Conservation (phyloP, 2,113 vertebrate genomes). For the Antigone vipio region DNA sequence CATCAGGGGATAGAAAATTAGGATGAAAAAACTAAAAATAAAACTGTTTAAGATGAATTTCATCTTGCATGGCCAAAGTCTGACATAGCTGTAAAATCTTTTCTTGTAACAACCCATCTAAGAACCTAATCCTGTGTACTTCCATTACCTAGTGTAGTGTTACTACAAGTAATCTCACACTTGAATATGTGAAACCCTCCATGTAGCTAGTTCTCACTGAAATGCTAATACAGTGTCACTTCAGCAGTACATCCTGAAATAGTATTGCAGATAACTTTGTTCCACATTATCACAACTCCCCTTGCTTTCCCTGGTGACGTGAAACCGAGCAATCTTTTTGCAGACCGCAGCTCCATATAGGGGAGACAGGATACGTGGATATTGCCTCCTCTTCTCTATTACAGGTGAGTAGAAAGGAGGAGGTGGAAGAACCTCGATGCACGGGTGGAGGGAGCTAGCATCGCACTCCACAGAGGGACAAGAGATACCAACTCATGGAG, state of each 20-base stretch:
- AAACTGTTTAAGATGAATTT: background rate
- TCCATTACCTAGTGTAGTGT: background rate
- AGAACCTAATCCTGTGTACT: background rate
- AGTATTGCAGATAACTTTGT: background rate
- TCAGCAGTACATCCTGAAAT: background rate
- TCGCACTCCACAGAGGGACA: background rate
- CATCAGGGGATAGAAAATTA: background rate
- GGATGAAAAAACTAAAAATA: background rate
- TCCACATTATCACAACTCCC: background rate
- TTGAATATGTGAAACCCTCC: background rate
- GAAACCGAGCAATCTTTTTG: background rate
- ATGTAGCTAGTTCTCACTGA: background rate
- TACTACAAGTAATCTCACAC: background rate
- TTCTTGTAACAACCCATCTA: background rate
- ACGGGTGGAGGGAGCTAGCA: fast-evolving
- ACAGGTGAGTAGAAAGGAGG: background rate
- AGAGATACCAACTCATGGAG: background rate
- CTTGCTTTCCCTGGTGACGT: background rate
- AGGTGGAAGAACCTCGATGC: background rate
- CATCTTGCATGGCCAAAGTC: background rate
- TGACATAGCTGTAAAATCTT: background rate
- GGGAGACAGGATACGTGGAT: background rate
- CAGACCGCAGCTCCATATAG: background rate
- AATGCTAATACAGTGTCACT: background rate
- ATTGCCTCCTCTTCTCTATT: background rate